Percentiles rank a stretch among this genome's conserved stretches.
Evolutionary conservation across 2,113 vertebrate species (phyloP).

Genomic region (Tor tambroides): DNA sequence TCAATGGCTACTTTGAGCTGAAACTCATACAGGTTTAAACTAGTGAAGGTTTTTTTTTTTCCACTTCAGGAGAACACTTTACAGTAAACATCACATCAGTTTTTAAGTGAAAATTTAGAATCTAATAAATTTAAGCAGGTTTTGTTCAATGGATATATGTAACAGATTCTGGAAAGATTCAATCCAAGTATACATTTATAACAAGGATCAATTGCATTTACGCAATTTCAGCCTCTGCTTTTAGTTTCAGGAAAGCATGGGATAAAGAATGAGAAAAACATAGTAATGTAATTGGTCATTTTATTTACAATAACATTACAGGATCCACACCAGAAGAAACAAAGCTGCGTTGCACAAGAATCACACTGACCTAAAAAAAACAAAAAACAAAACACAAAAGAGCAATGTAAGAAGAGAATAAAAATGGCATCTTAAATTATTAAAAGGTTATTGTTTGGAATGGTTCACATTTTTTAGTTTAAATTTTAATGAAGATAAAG

Average conservation of each 20-base stretch:
- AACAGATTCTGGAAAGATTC: not conserved
- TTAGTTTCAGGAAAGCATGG: not conserved
- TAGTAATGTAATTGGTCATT: conserved; percentile 59
- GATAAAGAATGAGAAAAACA: not conserved
- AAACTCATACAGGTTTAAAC: too few species aligned
- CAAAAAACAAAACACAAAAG: conserved; percentile 27
- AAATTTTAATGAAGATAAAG: not conserved
- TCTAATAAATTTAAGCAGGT: not conserved
- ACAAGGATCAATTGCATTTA: not conserved
- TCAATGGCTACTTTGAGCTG: too few species aligned
- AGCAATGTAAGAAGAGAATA: not conserved
- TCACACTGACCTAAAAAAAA: conserved; percentile 70
- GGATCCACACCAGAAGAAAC: conserved; percentile 65
- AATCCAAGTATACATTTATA: not conserved
- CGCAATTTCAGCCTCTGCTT: not conserved
- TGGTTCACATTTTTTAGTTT: not conserved
- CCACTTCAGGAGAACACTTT: too few species aligned
- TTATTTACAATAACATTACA: conserved; percentile 80
- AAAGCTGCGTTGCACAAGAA: conserved; percentile 66
- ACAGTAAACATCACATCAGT: too few species aligned
- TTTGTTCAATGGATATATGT: not conserved
- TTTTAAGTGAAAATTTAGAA: not conserved
- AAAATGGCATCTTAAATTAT: not conserved
- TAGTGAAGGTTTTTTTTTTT: too few species aligned
- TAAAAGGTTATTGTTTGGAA: not conserved